Evolutionary conservation across 1,140 invertebrate genomes (phyloP), one percentile per base, ranked within the genome.

Genomic region (Leptinotarsa defecta): DNA sequence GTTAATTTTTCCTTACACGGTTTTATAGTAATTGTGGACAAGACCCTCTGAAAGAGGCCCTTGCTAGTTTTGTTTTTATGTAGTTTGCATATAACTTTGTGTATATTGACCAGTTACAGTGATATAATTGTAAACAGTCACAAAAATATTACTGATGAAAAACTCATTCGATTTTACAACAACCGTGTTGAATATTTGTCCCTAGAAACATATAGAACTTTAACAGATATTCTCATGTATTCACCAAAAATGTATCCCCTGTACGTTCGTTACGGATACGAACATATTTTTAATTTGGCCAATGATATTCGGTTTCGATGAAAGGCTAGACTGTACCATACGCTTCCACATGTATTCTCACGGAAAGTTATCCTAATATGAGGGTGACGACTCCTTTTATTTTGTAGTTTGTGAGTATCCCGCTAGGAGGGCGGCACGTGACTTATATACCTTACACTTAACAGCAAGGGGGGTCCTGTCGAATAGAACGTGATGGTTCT

Each of bases 351-450:
- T 43, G 24, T 48, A 68, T 43, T 27, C n/a, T 68, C n/a, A 68
- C 67, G 43, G 43, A 19, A 43, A 67, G n/a, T 67, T 67, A 34
- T 24, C 52, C 64, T 15, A 48, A 68, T 43, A 48, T 43, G 24
- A 67, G 67, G 27, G 64, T 27, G 24, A 43, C 24, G 4, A 48
- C 43, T 68, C 43, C 67, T 68, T 68, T 68, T 34, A 43, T 48
- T 68, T 68, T 48, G 34, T 8, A 68, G 34, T 68, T 43, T 43
- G 15, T 15, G 43, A 68, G 43, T 68, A 34, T 48, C 67, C 67
- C 43, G 67, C 67, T 68, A 68, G 19, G 67, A 68, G 67, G 34
- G 34, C 24, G 67, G 43, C 67, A 68, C 67, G 67, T 68, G 67
- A 68, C 43, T 15, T 48, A 49, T 68, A 43, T 48, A 68, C 67